Percentiles rank a stretch among this genome's conserved stretches.
Evolutionary conservation across 2,797 vertebrate species (phyloP).

Genomic region (Balearica regulorum): DNA sequence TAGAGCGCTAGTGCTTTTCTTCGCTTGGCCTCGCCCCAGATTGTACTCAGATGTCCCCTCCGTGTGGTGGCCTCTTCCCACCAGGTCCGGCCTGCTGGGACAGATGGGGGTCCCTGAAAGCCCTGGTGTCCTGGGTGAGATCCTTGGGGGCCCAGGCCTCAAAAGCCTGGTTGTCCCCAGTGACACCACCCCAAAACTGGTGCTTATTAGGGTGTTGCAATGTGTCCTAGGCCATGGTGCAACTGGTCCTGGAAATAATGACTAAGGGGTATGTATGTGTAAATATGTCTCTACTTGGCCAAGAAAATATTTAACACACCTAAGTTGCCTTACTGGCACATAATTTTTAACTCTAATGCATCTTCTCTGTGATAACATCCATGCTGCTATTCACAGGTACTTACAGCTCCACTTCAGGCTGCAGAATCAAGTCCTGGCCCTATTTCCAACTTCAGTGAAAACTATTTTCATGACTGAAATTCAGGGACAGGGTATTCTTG

Average conservation of each 20-base stretch:
- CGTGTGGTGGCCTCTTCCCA: neutral
- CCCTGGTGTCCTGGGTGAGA: neutral
- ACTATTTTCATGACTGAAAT: neutral
- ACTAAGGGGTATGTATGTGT: neutral
- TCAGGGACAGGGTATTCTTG: neutral
- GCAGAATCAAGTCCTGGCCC: neutral
- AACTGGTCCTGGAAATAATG: neutral
- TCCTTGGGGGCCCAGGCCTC: neutral
- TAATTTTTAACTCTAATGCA: neutral
- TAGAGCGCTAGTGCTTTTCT: neutral
- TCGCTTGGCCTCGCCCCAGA: neutral
- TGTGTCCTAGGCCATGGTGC: neutral
- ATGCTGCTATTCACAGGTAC: neutral
- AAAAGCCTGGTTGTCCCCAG: neutral
- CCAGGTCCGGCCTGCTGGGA: neutral
- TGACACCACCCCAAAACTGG: neutral
- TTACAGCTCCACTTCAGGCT: neutral
- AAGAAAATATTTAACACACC: neutral
- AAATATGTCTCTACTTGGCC: neutral
- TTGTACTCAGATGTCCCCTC: neutral
- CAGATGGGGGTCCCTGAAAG: neutral
- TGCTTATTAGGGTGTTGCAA: neutral
- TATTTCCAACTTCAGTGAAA: neutral
- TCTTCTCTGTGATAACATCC: neutral
- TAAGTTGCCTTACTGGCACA: neutral